Evolutionary conservation across 2,888 invertebrate species (phyloP), one percentile per base, ranked within the genome.

Genomic region (Amiota minor): DNA sequence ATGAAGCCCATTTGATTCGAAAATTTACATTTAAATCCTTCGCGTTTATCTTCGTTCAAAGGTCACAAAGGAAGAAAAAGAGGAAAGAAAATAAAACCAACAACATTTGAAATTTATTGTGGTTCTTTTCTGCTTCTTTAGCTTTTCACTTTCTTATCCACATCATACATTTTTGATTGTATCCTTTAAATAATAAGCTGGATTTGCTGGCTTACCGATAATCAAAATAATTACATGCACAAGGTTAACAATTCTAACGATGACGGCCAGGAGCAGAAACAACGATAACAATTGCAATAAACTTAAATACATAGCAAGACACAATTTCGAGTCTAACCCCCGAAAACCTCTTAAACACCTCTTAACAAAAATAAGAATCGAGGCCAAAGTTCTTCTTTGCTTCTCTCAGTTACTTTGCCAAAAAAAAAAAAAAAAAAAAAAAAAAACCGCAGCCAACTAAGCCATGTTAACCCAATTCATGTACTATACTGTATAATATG

Each of bases 191-290:
- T 35, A 35, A 35, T 8, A 8, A 35, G 35, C 61, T 45, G 68
- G 68, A 67, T 68, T 72, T 10, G 68, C 74, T 35, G 6, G 35
- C 74, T 75, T 74, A 73, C 46, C 72, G 85, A 84, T 79, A 80
- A 82, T 79, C 79, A 77, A 77, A 77, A 79, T 80, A 84, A 83
- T 84, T 82, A 79, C 81, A 75, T 70, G 56, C 64, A 47, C 72
- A 16, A 64, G 73, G 70, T 49, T 61, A 68, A 68, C 53, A 3
- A n/a, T 56, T 16, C 59, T 18, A 12, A 69, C 47, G 61, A 59
- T 45, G 46, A 45, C 16, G 46, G n/a, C 18, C 61, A 61, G 20
- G 18, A 61, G 61, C 61, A 16, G 12, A 4, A n/a, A 59, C 53
- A 62, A 59, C 59, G 20, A 70, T 62, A 73, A 46, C 70, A 46